phyloP scores from a whole-genome alignment of 2,113 vertebrate genomes.

The Nicator chloris region DNA sequence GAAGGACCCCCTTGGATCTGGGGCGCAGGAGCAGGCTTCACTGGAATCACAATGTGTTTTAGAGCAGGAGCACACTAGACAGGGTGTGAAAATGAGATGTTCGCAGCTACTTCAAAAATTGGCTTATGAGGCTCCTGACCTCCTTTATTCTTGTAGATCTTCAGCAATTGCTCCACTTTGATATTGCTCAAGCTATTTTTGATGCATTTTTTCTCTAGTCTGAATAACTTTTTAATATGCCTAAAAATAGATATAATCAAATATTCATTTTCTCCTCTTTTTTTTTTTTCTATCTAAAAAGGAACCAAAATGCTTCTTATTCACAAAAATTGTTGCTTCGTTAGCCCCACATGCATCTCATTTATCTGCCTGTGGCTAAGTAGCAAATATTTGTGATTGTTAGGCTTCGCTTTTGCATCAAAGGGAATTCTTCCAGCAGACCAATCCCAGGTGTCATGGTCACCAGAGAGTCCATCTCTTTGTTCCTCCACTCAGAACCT shows the following conservation, averaged over 20 bases:
- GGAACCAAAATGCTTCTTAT: neutral
- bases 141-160: constrained; percentile 36
- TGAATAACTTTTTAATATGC: neutral
- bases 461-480: neutral
- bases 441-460: neutral
- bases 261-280: neutral
- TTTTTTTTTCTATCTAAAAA: neutral
- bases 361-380: neutral
- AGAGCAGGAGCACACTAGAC: neutral
- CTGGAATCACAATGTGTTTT: neutral
- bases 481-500: neutral
- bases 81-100: neutral
- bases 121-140: neutral
- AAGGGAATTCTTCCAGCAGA: neutral
- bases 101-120: neutral
- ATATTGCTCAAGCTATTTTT: neutral
- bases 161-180: constrained; percentile 56
- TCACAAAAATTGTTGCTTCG: rapidly evolving
- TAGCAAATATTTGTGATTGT: neutral
- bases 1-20: neutral
- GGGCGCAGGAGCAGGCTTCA: neutral
- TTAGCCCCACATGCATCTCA: neutral
- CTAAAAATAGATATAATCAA: neutral
- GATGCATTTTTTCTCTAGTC: neutral
- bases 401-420: neutral